Percentiles rank a stretch among this genome's conserved stretches.
These are phyloP conservation scores for Limnodromus scolopaceus DNA, from an alignment of 2,797 vertebrate species.

Conservation along the genomic window DNA sequence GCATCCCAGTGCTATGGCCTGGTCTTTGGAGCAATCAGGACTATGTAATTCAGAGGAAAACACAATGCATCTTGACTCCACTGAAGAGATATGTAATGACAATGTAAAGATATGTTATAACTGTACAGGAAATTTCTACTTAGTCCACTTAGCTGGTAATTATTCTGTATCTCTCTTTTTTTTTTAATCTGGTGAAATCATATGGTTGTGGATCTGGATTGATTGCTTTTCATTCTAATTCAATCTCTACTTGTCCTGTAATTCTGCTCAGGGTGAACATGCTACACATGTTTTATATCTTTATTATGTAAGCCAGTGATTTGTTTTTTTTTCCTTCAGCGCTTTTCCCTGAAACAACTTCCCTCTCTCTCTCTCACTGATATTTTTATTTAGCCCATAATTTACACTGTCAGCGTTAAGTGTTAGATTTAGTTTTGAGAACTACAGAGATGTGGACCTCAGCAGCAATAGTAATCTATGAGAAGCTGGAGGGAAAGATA, in stretches of 20 bases:
- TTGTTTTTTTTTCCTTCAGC: not conserved
- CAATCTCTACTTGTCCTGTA: not conserved
- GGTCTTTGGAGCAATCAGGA: not conserved
- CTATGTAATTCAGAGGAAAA: not conserved
- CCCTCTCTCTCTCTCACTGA: not conserved
- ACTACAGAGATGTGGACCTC: not conserved
- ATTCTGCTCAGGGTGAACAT: not conserved
- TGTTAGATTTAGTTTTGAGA: constrained; percentile 5
- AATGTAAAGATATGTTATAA: not conserved
- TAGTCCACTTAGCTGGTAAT: not conserved
- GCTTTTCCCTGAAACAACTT: not conserved
- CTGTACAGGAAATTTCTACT: not conserved
- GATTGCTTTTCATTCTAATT: not conserved
- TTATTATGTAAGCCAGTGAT: not conserved
- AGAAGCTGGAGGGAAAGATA: not conserved
- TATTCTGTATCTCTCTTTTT: not conserved
- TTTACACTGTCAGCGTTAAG: not conserved
- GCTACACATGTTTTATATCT: not conserved
- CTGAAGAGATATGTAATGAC: not conserved
- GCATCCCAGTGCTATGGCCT: not conserved
- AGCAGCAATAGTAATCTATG: not conserved
- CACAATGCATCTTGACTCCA: not conserved
- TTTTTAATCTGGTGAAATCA: not conserved
- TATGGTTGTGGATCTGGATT: not conserved
- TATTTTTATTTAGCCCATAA: constrained; percentile 10